Evolutionary conservation across 2,797 vertebrate genomes (phyloP).

Genomic region (Sebastes jordani): DNA sequence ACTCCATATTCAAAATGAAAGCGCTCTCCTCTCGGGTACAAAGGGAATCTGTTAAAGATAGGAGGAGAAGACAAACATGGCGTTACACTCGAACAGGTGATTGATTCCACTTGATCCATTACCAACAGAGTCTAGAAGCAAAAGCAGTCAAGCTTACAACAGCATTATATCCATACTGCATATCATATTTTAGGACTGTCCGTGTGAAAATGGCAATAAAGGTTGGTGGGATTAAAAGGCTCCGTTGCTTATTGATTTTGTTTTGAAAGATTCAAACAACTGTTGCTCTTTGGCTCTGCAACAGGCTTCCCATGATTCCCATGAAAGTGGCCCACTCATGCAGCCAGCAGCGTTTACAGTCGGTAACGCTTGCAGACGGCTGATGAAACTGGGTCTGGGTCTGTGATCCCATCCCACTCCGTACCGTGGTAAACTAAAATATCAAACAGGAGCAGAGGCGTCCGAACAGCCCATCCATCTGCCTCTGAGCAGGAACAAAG

Average conservation of each 20-base stretch:
- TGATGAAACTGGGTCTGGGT: constrained; percentile 23
- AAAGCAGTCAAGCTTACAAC: not conserved
- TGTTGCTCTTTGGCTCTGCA: constrained; percentile 12
- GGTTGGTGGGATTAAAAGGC: constrained; percentile 1
- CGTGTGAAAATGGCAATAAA: constrained; percentile 29
- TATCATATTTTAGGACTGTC: not conserved
- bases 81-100: constrained; percentile 20
- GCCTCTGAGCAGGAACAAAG: constrained; percentile 45
- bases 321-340: constrained; percentile 9
- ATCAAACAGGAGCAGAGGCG: constrained; percentile 61
- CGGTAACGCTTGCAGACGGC: constrained; percentile 21
- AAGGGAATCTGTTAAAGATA: constrained; percentile 88
- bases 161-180: not conserved
- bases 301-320: not conserved
- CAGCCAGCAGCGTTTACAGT: constrained; percentile 40
- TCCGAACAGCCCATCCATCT: constrained; percentile 46
- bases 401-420: constrained; percentile 33
- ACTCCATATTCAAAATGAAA: constrained; percentile 99
- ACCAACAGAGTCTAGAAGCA: not conserved
- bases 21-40: constrained; percentile 95
- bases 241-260: constrained; percentile 32
- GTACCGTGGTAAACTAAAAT: constrained; percentile 52
- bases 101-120: constrained; percentile 5
- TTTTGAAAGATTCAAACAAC: constrained; percentile 14
- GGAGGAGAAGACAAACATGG: constrained; percentile 4